Evolutionary conservation across 1,140 invertebrate species (phyloP), one percentile per base, ranked within the genome.

Genomic region (Uloborus diversus): DNA sequence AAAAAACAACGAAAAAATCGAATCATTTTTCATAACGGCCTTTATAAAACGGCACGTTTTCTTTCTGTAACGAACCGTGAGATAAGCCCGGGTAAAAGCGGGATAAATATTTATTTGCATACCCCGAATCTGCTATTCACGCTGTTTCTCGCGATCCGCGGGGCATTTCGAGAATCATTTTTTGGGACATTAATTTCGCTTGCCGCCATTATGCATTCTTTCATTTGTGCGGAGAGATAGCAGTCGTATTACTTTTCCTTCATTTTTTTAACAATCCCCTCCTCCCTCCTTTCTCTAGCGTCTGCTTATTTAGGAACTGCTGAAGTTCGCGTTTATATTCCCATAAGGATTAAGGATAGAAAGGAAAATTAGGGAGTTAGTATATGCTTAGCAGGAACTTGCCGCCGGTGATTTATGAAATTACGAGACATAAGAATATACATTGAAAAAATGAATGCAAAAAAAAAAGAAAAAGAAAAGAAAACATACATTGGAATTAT

Each of bases 181-280:
- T 75, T 75, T 64, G 57, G 57, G 25, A 64, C 57, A 64, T 73
- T 75, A 75, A 75, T 75, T 75, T 61, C 71, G 42, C 47, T 23
- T 7, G 32, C 4, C 27, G 69, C 51, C 56, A 73, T 61, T 59
- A 73, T 33, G 32, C 28, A 53, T 11, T 25, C 35, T 17, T 2
- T 66, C 37, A n/a, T 66, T 66, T 27, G 68, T 61, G 23, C 28
- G 33, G 47, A 65, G 25, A 65, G 62, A 65, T 65, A 27, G 62
- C 57, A 32, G 28, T 65, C 33, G 62, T 25, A 28, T 57, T 53
- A 30, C 14, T 9, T 28, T 68, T 53, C 53, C 3, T 20, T 68
- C 32, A 30, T 32, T 51, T 49, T 28, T 30, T 47, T 33, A 28
- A 61, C 30, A n/a, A 32, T 27, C 37, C 42, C 25, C 35, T 64